These are phyloP conservation scores for Sceloporus tristichus DNA, from an alignment of 2,113 vertebrate genomes.

Conservation along the genomic window DNA sequence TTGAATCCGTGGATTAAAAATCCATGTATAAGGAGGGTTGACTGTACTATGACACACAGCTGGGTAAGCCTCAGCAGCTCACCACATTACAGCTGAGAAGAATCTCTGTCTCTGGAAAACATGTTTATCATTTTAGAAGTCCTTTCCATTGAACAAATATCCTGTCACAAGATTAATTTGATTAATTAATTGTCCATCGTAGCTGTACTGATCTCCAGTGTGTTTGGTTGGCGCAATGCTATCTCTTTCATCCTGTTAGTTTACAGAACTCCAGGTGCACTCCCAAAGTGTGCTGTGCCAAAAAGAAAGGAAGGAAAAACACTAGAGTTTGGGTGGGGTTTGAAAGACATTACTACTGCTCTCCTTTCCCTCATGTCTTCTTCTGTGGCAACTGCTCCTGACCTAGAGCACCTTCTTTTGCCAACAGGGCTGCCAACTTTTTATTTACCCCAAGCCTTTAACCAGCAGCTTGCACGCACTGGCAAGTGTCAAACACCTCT, in stretches of 20 bases:
- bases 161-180: conserved; percentile 37
- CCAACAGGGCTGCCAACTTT: neutral
- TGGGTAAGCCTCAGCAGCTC: conserved; percentile 1
- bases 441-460: neutral
- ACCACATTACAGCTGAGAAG: conserved; percentile 15
- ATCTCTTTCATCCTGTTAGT: neutral
- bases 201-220: conserved; percentile 23
- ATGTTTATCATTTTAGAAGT: conserved; percentile 17
- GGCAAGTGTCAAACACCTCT: neutral
- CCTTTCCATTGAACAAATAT: conserved; percentile 8
- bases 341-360: conserved; percentile 18
- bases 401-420: neutral
- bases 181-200: conserved; percentile 36
- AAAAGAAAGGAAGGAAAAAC: neutral
- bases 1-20: too few species aligned
- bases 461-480: neutral
- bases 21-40: too few species aligned
- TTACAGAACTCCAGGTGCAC: conserved; percentile 29
- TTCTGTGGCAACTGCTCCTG: neutral
- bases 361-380: neutral
- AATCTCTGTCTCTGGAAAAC: conserved; percentile 15
- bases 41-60: neutral
- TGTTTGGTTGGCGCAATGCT: conserved; percentile 33
- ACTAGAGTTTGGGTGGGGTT: conserved; percentile 9
- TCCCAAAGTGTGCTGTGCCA: conserved; percentile 39